Evolutionary conservation across 2,113 vertebrate species (phyloP).

Genomic region (Regulus satrapa): DNA sequence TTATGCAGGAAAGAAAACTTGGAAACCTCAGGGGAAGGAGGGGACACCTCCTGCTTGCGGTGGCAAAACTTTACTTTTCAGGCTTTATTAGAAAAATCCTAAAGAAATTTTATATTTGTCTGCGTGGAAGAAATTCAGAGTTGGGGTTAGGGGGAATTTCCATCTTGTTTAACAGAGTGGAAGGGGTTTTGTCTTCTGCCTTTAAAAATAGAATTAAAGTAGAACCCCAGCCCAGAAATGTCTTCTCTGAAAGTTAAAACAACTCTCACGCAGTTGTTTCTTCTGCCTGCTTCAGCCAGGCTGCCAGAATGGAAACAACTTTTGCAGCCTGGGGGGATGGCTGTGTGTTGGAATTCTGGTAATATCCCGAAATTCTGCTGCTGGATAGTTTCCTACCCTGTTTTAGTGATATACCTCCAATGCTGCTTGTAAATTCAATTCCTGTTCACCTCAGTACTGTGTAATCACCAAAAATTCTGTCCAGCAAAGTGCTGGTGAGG

Average conservation of each 20-base stretch:
- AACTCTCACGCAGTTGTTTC: neutral
- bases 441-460: neutral
- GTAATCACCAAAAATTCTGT: neutral
- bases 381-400: neutral
- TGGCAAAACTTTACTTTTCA: neutral
- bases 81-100: neutral
- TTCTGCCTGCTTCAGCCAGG: neutral
- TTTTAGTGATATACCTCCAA: accelerated
- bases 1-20: neutral
- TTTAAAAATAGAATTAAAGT: neutral
- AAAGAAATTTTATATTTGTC: neutral
- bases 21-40: neutral
- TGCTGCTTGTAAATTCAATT: neutral
- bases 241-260: conserved; percentile 36
- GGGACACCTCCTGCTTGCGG: neutral
- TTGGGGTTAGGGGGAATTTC: neutral
- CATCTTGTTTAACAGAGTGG: neutral
- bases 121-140: neutral
- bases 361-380: neutral
- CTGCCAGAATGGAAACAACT: neutral
- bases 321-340: neutral
- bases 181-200: neutral
- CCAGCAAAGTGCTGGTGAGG: neutral
- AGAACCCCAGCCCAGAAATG: neutral
- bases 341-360: neutral